Conservation (phyloP, 1,140 invertebrate species). For the Colletes latitarsis region DNA sequence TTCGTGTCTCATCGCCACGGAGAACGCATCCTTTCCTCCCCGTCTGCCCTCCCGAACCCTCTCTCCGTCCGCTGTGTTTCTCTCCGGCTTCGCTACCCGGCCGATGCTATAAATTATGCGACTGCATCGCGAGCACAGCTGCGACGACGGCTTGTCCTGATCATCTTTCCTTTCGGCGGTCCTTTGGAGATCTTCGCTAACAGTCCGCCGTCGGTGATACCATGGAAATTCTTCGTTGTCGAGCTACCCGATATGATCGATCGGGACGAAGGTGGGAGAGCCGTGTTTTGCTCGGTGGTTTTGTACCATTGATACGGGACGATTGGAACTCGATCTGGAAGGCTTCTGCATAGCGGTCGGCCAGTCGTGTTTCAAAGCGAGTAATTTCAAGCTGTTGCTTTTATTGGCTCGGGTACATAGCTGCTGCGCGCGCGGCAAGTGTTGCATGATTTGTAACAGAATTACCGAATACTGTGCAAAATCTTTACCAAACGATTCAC, state of each 20-base stretch:
- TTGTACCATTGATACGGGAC: slow-evolving; percentile 39
- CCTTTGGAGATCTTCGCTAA: slow-evolving; percentile 47
- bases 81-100: slow-evolving; percentile 20
- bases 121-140: slow-evolving; percentile 74
- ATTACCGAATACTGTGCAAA: background rate
- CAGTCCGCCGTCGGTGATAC: slow-evolving; percentile 39
- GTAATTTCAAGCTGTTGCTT: background rate
- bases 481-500: background rate
- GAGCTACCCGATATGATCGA: slow-evolving; percentile 42
- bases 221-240: slow-evolving; percentile 52
- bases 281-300: slow-evolving; percentile 27
- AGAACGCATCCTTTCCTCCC: slow-evolving; percentile 4
- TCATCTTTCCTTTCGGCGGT: slow-evolving; percentile 60
- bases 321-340: slow-evolving; percentile 24
- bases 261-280: slow-evolving; percentile 5
- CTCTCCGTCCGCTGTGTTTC: background rate
- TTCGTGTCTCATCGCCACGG: slow-evolving; percentile 26
- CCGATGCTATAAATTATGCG: slow-evolving; percentile 78
- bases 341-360: slow-evolving; percentile 14
- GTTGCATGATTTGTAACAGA: background rate
- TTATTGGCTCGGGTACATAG: background rate
- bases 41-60: background rate
- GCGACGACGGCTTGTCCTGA: slow-evolving; percentile 67
- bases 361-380: background rate
- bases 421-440: background rate